A percentile compares a stretch with the other conserved stretches of the same genome.
Conservation (phyloP, 2,888 invertebrate species). For the Hypercompe scribonia region DNA sequence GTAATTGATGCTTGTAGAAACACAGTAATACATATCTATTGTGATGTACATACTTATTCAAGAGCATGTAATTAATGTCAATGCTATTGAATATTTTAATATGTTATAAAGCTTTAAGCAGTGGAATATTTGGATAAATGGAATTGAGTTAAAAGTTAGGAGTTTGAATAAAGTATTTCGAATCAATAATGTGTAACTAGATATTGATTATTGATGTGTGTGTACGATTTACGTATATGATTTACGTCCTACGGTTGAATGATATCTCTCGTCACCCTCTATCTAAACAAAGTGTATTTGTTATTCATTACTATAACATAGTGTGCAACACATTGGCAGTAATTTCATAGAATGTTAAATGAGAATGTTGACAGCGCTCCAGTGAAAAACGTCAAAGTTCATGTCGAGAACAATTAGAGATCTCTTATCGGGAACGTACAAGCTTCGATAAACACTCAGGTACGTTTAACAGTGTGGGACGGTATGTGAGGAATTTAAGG, state of each 20-base stretch:
- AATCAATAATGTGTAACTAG: background rate
- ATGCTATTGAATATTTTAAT: background rate
- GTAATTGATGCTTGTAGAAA: background rate
- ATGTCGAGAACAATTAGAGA: constrained; percentile 58
- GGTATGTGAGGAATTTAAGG: constrained; percentile 71
- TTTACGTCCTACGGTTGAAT: constrained; percentile 41
- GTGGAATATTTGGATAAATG: background rate
- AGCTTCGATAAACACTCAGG: constrained; percentile 67
- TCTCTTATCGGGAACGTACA: constrained; percentile 54
- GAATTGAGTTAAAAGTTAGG: no score
- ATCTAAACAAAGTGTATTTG: constrained; percentile 4
- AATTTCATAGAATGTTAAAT: constrained; percentile 24
- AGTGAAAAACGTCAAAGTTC: constrained; percentile 41
- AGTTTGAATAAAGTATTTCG: background rate
- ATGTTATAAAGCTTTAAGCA: background rate
- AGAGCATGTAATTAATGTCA: background rate
- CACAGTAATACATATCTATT: background rate
- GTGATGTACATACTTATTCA: background rate
- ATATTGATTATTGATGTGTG: no score
- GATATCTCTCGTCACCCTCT: background rate
- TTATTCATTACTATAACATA: constrained; percentile 16
- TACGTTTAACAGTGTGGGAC: constrained; percentile 64
- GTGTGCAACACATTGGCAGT: constrained; percentile 14
- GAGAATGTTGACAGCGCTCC: constrained; percentile 26
- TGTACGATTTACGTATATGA: constrained; percentile 27